Conservation (phyloP, 2,888 invertebrate species). For the Vandiemenella viatica region DNA sequence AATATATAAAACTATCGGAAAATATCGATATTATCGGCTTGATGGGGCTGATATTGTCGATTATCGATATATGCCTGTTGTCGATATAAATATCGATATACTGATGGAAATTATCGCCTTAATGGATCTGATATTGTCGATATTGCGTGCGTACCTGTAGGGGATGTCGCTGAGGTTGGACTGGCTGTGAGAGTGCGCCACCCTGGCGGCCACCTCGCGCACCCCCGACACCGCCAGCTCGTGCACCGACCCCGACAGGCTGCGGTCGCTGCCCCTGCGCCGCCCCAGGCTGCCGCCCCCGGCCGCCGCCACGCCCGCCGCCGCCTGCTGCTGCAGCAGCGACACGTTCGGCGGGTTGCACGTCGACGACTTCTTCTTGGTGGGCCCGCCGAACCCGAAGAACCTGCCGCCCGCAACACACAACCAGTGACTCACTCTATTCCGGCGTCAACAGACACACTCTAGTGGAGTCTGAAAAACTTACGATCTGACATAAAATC, state of each 20-base stretch:
- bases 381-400: constrained; percentile 77
- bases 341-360: constrained; percentile 36
- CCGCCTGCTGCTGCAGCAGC: constrained; percentile 22
- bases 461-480: too few species aligned
- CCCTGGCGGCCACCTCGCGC: constrained; percentile 39
- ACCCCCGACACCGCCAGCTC: constrained; percentile 57
- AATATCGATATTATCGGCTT: too few species aligned
- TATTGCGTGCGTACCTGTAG: constrained; percentile 49
- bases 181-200: constrained; percentile 78
- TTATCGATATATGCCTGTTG: too few species aligned
- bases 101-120: too few species aligned
- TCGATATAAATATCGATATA: too few species aligned
- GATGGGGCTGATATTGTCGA: too few species aligned
- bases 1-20: too few species aligned
- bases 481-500: too few species aligned
- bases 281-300: constrained; percentile 32
- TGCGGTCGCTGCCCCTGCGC: constrained; percentile 69
- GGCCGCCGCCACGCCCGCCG: constrained; percentile 20
- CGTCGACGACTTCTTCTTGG: constrained; percentile 66
- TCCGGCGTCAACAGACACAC: not conserved
- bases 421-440: too few species aligned
- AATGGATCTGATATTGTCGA: too few species aligned
- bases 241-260: constrained; percentile 69
- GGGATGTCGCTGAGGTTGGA: constrained; percentile 77
- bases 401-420: constrained; percentile 44